Percentiles rank a stretch among this genome's conserved stretches.
phyloP scores from a whole-genome alignment of 2,797 vertebrate genomes.

The Rousettus madagascariensis region DNA sequence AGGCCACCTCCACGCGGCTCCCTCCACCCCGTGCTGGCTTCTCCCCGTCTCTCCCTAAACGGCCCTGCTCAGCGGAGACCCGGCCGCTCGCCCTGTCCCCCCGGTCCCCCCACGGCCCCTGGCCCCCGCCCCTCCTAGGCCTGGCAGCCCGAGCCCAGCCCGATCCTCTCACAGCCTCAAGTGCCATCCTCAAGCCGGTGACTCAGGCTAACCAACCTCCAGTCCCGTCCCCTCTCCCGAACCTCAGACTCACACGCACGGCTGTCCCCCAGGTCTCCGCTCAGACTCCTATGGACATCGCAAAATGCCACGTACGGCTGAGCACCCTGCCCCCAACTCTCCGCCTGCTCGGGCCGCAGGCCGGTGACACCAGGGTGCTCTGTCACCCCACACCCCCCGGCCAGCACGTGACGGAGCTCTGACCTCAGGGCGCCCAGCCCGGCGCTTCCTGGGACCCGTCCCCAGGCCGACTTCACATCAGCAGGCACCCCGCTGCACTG shows the following conservation, averaged over 20 bases:
- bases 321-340: background rate
- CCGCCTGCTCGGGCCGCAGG: accelerated
- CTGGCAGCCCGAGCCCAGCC: accelerated
- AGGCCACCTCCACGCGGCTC: accelerated
- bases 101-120: too few relatives aligned
- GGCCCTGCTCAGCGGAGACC: accelerated
- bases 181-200: background rate
- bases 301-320: accelerated
- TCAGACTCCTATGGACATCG: too few relatives aligned
- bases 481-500: accelerated
- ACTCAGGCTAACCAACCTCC: background rate
- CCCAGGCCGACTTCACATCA: background rate
- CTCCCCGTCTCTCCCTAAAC: background rate
- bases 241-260: background rate
- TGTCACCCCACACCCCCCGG: too few relatives aligned
- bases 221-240: accelerated
- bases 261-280: background rate
- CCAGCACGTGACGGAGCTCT: background rate
- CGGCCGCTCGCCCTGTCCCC: background rate
- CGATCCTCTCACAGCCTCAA: accelerated
- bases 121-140: too few relatives aligned
- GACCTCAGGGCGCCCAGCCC: too few relatives aligned
- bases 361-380: accelerated
- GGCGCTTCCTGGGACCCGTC: too few relatives aligned
- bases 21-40: too few relatives aligned